Evolutionary conservation across 2,797 vertebrate genomes (phyloP).

Genomic region (Fringilla coelebs): DNA sequence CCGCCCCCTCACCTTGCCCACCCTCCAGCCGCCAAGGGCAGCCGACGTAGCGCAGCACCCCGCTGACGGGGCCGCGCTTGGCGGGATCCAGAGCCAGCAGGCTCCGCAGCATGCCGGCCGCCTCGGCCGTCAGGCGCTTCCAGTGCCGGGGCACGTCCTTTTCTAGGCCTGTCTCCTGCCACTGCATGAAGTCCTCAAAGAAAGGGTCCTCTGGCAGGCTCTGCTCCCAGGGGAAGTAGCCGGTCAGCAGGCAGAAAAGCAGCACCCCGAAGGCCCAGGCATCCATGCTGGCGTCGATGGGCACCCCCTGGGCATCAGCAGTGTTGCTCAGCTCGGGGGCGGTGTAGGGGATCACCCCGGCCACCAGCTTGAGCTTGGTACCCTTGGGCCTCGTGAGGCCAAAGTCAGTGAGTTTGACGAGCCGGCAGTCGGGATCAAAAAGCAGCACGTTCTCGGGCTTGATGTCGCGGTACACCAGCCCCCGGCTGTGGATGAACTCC

Average conservation of each 20-base stretch:
- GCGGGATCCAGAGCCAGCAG: slow-evolving; percentile 57
- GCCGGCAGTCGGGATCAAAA: slow-evolving; percentile 83
- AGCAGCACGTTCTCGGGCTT: slow-evolving; percentile 96
- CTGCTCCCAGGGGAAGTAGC: slow-evolving; percentile 97
- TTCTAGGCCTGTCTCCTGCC: slow-evolving; percentile 75
- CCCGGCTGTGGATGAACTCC: slow-evolving; percentile 88
- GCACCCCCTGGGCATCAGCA: slow-evolving; percentile 42
- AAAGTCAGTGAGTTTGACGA: slow-evolving; percentile 92
- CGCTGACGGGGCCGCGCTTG: slow-evolving; percentile 7
- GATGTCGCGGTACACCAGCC: slow-evolving; percentile 94
- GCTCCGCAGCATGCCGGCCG: slow-evolving; percentile 47
- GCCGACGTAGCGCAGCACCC: neutral
- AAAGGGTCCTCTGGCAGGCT: slow-evolving; percentile 82
- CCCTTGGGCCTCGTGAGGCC: slow-evolving; percentile 83
- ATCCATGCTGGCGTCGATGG: slow-evolving; percentile 86
- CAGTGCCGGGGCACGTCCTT: slow-evolving; percentile 83
- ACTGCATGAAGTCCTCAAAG: slow-evolving; percentile 84
- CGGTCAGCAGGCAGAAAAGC: slow-evolving; percentile 89
- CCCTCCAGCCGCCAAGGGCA: slow-evolving; percentile 50
- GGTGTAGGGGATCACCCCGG: slow-evolving; percentile 85
- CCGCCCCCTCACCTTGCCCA: rapidly evolving
- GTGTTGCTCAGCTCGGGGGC: slow-evolving; percentile 81
- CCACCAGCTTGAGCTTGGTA: slow-evolving; percentile 76
- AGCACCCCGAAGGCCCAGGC: slow-evolving; percentile 93
- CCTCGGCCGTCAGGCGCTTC: slow-evolving; percentile 77